A percentile compares a stretch with the other conserved stretches of the same genome.
These are phyloP conservation scores for Branchellion lobata DNA, from an alignment of 2,888 invertebrate species.

Conservation along the genomic window DNA sequence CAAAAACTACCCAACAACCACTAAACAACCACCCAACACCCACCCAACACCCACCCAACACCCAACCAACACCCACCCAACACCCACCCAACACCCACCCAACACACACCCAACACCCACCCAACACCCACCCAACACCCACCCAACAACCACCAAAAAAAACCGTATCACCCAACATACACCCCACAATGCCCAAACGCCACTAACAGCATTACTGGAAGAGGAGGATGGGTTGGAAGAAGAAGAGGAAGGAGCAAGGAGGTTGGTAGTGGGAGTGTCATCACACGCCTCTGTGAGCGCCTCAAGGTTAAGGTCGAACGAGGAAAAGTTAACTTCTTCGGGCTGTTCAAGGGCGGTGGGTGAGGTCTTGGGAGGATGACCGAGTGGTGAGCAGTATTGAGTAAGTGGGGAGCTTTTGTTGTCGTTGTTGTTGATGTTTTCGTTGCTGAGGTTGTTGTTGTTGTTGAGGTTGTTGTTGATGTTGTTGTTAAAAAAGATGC, in stretches of 20 bases:
- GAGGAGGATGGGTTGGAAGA: constrained; percentile 2
- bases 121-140: no score
- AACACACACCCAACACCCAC: no score
- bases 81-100: no score
- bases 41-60: no score
- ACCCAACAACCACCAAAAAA: no score
- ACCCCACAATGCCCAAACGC: background rate
- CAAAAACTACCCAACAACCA: no score
- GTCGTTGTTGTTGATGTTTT: background rate
- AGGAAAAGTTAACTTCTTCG: constrained; percentile 36
- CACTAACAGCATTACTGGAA: constrained; percentile 1
- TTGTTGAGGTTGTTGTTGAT: background rate
- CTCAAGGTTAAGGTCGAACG: constrained; percentile 37
- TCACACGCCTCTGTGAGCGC: constrained; percentile 13
- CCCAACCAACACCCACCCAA: no score
- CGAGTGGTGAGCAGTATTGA: constrained; percentile 9
- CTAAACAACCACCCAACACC: no score
- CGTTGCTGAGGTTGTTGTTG: background rate
- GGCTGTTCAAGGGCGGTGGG: background rate
- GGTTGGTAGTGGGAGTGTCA: background rate
- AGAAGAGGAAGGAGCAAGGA: constrained; percentile 4
- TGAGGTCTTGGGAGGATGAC: background rate
- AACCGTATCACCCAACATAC: no score
- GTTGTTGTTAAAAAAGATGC: background rate
- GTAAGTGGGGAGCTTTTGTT: background rate